These are phyloP conservation scores for Salarias fasciatus DNA, from an alignment of 2,797 vertebrate species.

Conservation along the genomic window DNA sequence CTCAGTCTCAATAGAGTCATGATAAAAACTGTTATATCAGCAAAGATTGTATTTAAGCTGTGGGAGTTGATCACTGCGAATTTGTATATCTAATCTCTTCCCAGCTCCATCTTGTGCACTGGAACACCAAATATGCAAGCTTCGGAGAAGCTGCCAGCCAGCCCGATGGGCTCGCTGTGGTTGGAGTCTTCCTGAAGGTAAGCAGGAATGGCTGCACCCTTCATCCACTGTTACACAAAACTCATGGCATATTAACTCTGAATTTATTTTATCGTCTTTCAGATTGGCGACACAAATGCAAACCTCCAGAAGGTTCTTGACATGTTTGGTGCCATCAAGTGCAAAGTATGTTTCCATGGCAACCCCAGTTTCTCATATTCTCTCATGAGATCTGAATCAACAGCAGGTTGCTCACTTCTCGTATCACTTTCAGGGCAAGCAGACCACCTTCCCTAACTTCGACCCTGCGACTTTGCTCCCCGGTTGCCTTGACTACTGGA, in stretches of 20 bases:
- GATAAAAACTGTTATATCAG: no score
- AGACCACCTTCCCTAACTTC: conserved; percentile 87
- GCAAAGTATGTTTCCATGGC: conserved; percentile 82
- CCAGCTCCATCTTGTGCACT: conserved; percentile 97
- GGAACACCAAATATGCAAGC: conserved; percentile 92
- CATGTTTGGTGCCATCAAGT: conserved; percentile 84
- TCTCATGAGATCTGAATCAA: neutral
- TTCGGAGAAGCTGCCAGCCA: conserved; percentile 88
- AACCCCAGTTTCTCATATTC: neutral
- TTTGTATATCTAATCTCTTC: conserved; percentile 30
- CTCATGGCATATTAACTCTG: no score
- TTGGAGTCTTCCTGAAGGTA: conserved; percentile 94
- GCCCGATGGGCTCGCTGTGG: conserved; percentile 92
- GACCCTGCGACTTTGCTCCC: conserved; percentile 90
- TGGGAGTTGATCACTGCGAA: no score
- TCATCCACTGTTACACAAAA: neutral
- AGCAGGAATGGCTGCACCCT: conserved; percentile 16
- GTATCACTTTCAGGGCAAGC: conserved; percentile 81
- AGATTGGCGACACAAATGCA: conserved; percentile 87
- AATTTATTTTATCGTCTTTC: conserved; percentile 39
- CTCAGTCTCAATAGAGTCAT: neutral
- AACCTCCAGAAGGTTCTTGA: conserved; percentile 89
- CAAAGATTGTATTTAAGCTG: no score
- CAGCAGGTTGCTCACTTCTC: neutral
- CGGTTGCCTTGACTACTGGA: conserved; percentile 90